A percentile compares a stretch with the other conserved stretches of the same genome.
Evolutionary conservation across 2,888 invertebrate species (phyloP).

Genomic region (Tiphia femorata): DNA sequence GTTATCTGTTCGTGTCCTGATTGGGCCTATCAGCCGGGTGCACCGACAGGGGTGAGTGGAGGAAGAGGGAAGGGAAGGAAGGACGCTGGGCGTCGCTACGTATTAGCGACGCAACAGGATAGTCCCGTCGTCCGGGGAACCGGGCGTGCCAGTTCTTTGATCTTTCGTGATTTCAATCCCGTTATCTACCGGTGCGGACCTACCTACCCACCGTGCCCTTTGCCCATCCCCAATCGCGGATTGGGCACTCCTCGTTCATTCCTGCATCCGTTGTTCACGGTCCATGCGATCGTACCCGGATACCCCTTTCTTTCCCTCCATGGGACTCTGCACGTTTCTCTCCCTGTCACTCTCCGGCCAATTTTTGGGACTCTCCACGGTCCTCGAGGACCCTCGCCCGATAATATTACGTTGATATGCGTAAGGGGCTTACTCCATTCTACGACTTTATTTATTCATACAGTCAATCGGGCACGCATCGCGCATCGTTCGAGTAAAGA

Average conservation of each 20-base stretch:
- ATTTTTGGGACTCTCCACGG: too few relatives aligned
- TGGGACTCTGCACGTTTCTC: neutral
- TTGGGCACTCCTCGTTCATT: too few relatives aligned
- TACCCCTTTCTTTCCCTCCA: neutral
- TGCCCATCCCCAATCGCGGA: neutral
- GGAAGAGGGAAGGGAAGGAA: neutral
- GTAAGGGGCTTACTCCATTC: slow-evolving; percentile 9
- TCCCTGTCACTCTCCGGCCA: neutral
- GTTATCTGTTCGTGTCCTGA: slow-evolving; percentile 54
- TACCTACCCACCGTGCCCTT: slow-evolving; percentile 12
- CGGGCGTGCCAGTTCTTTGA: slow-evolving; percentile 60
- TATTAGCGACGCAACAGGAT: slow-evolving; percentile 28
- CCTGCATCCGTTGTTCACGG: neutral
- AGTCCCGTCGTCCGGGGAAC: slow-evolving; percentile 35
- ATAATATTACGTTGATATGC: slow-evolving; percentile 22
- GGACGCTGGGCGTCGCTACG: too few relatives aligned
- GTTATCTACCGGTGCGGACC: slow-evolving; percentile 47
- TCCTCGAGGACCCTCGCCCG: too few relatives aligned
- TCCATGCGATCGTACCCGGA: neutral
- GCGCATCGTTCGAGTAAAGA: slow-evolving; percentile 31
- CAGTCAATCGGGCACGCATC: slow-evolving; percentile 56
- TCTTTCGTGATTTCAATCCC: slow-evolving; percentile 65
- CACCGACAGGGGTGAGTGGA: neutral
- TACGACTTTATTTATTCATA: slow-evolving; percentile 58
- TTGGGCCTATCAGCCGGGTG: slow-evolving; percentile 43